Evolutionary conservation across 2,888 invertebrate species (phyloP), one percentile per base, ranked within the genome.

Genomic region (Netelia melanura): DNA sequence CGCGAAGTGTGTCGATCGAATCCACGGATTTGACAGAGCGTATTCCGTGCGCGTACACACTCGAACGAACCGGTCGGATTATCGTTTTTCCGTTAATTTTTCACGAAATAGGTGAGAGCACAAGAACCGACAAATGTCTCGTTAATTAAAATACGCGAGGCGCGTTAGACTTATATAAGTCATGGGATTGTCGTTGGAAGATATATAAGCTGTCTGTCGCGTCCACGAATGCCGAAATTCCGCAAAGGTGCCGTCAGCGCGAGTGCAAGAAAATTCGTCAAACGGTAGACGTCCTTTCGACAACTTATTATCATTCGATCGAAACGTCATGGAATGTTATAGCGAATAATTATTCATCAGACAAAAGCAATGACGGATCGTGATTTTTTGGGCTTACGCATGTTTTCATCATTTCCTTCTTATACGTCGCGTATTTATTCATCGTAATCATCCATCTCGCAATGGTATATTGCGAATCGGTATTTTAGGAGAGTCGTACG

Each of bases 211-310:
- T 44, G 38, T 62, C 3, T 48, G 61, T 58, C 8, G 30, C 68
- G 70, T 64, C 44, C 61, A 58, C 44, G 17, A 75, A 90, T 90
- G 90, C 75, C 87, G 23, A 90, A 86, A 87, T 68, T 87, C 44
- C 76, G 81, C 54, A 91, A 89, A 86, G 86, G 81, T 85, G 75
- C 77, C 83, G 78, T 89, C 70, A 87, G 84, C 23, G 86, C 86
- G 68, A 74, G 84, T 86, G 85, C 88, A 85, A 86, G 84, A 81
- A 89, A 89, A 87, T 87, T 90, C 23, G 82, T 86, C 30, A 89
- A 90, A 89, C 90, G 91, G 90, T 91, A 91, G 86, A 78, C 68
- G 17, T 78, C 79, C 68, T 81, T 86, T 56, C 56, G 17, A 8
- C 56, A 21, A 14, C 64, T 72, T 86, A 38, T 38, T 38, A 38